These are phyloP conservation scores for Agelaius phoeniceus DNA, from an alignment of 2,113 vertebrate genomes.

Conservation along the genomic window DNA sequence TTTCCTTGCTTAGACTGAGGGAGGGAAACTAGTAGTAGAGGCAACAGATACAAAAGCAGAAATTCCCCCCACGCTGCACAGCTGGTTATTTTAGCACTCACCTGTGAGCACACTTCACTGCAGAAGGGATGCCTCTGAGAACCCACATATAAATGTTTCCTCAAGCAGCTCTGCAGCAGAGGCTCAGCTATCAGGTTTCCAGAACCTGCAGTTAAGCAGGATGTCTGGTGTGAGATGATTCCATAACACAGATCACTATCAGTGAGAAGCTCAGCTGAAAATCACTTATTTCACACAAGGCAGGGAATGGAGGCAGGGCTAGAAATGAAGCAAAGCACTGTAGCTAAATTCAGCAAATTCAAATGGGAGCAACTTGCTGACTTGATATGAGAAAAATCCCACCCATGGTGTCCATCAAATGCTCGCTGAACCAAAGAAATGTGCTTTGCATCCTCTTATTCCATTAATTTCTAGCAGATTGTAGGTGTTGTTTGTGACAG, in stretches of 20 bases:
- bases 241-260: constrained; percentile 23
- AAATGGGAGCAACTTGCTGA: constrained; percentile 10
- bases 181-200: constrained; percentile 40
- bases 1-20: background rate
- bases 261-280: constrained; percentile 48
- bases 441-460: background rate
- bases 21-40: background rate
- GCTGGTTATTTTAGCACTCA: constrained; percentile 38
- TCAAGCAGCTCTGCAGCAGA: background rate
- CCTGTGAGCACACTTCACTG: background rate
- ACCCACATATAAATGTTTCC: constrained; percentile 19
- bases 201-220: constrained; percentile 45
- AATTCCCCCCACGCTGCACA: background rate
- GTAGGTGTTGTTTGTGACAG: background rate
- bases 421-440: background rate
- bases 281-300: constrained; percentile 43
- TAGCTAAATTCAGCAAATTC: constrained; percentile 26
- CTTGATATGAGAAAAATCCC: background rate
- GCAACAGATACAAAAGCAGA: background rate
- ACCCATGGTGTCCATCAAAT: background rate
- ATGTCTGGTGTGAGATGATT: constrained; percentile 26
- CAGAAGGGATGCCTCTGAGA: constrained; percentile 33
- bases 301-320: background rate
- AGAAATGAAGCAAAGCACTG: background rate
- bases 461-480: constrained; percentile 1